A percentile compares a stretch with the other conserved stretches of the same genome.
Evolutionary conservation across 1,140 invertebrate genomes (phyloP).

Genomic region (Neuroterus valhalla): DNA sequence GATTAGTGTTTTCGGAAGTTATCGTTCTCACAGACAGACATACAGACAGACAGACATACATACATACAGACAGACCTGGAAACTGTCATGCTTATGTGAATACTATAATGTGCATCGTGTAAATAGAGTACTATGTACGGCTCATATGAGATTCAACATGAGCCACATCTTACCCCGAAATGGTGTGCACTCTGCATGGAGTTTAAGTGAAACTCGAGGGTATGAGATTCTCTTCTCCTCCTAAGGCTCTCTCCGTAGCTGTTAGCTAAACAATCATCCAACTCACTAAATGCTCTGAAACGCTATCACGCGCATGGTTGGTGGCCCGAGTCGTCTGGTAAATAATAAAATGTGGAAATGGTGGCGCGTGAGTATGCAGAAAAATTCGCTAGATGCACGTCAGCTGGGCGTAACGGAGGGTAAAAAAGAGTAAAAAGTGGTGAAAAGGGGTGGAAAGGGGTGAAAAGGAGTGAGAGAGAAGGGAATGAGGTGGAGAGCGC

Average conservation of each 20-base stretch:
- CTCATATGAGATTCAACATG: not conserved
- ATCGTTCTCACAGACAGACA: too few relatives aligned
- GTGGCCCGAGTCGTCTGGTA: conserved; percentile 4
- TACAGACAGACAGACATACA: too few relatives aligned
- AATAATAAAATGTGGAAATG: conserved; percentile 30
- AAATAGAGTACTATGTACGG: not conserved
- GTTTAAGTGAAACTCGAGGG: not conserved
- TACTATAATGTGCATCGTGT: too few relatives aligned
- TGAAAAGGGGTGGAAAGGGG: not conserved
- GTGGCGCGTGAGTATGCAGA: conserved; percentile 20
- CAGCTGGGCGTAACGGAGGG: not conserved
- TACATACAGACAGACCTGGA: too few relatives aligned
- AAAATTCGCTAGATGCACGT: conserved; percentile 4
- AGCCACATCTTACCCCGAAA: not conserved
- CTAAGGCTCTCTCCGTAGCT: conserved; percentile 15
- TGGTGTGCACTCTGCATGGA: not conserved
- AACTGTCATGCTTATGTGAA: too few relatives aligned
- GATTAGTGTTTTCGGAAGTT: too few relatives aligned
- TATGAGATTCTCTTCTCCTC: conserved; percentile 3
- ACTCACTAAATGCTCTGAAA: conserved; percentile 27
- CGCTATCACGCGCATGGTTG: conserved; percentile 14
- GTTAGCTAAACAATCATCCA: conserved; percentile 28
- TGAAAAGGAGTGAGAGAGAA: not conserved
- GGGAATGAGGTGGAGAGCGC: not conserved
- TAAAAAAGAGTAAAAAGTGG: not conserved